Conservation (phyloP, 1,140 invertebrate species). For the Coelopa frigida region DNA sequence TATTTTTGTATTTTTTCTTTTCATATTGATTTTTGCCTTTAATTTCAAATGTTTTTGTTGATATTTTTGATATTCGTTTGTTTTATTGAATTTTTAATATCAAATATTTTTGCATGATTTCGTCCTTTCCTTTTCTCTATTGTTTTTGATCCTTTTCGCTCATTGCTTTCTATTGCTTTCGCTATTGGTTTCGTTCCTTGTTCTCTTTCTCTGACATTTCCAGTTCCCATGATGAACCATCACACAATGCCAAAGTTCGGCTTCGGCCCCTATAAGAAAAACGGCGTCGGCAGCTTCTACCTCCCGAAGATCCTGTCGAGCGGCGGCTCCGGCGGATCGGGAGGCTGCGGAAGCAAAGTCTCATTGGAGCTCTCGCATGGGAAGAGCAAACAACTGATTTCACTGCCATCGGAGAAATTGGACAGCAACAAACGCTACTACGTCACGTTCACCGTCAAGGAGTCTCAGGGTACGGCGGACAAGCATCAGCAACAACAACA, state of each 20-base stretch:
- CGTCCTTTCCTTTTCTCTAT: neutral
- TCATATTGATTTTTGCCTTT: too few species aligned
- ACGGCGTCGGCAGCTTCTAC: constrained; percentile 44
- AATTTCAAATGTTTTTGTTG: too few species aligned
- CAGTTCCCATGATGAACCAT: constrained; percentile 65
- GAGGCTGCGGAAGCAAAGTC: constrained; percentile 46
- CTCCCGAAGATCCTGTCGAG: constrained; percentile 43
- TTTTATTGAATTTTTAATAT: too few species aligned
- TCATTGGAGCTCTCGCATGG: constrained; percentile 72
- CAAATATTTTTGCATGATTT: too few species aligned
- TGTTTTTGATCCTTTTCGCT: neutral
- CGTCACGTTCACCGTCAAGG: constrained; percentile 81
- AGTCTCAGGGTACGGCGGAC: constrained; percentile 30
- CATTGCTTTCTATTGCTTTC: too few species aligned
- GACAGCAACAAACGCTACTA: constrained; percentile 84
- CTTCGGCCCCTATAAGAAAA: constrained; percentile 43
- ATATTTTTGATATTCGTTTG: too few species aligned
- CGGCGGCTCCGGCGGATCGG: constrained; percentile 18
- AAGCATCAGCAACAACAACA: constrained; percentile 1
- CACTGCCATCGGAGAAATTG: constrained; percentile 72
- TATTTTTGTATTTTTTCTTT: too few species aligned
- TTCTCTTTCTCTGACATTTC: constrained; percentile 35
- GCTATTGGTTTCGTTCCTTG: constrained; percentile 1
- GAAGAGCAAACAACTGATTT: constrained; percentile 72
- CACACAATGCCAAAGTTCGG: constrained; percentile 64